A percentile compares a stretch with the other conserved stretches of the same genome.
Conservation (phyloP, 1,140 invertebrate genomes). For the Pseudobourletiella spinata region DNA sequence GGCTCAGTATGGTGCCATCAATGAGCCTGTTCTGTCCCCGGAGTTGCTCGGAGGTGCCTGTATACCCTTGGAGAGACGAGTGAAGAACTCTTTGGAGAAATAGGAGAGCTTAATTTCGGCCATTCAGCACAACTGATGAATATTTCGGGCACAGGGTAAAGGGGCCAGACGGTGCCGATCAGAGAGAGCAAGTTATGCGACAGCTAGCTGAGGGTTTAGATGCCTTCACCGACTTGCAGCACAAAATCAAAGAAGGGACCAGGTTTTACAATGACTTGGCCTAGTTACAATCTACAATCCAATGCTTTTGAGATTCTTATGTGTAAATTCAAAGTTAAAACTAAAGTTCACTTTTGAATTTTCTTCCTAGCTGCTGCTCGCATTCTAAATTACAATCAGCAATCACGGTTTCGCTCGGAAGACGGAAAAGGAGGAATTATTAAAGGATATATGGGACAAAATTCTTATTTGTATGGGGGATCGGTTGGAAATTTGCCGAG, state of each 20-base stretch:
- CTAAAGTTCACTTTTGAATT: background rate
- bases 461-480: no score
- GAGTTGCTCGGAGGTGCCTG: slow-evolving; percentile 69
- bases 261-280: slow-evolving; percentile 99
- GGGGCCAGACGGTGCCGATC: slow-evolving; percentile 39
- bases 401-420: slow-evolving; percentile 98
- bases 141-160: slow-evolving; percentile 50
- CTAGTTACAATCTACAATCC: slow-evolving; percentile 47
- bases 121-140: slow-evolving; percentile 54
- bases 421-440: slow-evolving; percentile 95
- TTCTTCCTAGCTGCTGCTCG: slow-evolving; percentile 69
- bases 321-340: background rate
- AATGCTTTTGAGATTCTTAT: no score
- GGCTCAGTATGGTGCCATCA: slow-evolving; percentile 71
- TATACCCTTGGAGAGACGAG: slow-evolving; percentile 69
- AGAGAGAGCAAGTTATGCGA: slow-evolving; percentile 30
- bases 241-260: slow-evolving; percentile 85
- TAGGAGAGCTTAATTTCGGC: slow-evolving; percentile 69
- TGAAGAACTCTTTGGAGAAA: slow-evolving; percentile 60
- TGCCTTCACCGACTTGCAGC: slow-evolving; percentile 78
- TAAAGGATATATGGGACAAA: slow-evolving; percentile 87
- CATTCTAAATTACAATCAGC: slow-evolving; percentile 93
- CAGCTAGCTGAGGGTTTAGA: slow-evolving; percentile 75
- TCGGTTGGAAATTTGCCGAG: no score
- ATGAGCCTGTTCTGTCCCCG: slow-evolving; percentile 70